A percentile compares a stretch with the other conserved stretches of the same genome.
phyloP scores from a whole-genome alignment of 2,113 vertebrate species.

The Spheniscus mendiculus region DNA sequence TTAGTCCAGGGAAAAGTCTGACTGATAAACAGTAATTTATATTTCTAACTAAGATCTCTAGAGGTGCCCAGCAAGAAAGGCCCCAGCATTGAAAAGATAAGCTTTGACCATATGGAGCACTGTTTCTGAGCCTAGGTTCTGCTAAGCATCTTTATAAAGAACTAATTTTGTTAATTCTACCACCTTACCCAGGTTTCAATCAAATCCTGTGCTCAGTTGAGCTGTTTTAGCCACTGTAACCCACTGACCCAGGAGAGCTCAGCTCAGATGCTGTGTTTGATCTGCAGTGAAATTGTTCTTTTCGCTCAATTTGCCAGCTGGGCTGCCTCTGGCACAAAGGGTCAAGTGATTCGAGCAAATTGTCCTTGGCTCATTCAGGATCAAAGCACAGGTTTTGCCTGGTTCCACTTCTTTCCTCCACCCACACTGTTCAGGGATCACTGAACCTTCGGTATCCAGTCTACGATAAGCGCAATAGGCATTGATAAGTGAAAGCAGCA shows the following conservation, averaged over 20 bases:
- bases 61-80: background rate
- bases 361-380: background rate
- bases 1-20: background rate
- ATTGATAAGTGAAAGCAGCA: background rate
- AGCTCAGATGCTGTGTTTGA: background rate
- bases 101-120: background rate
- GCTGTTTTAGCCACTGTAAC: background rate
- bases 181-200: background rate
- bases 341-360: background rate
- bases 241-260: background rate
- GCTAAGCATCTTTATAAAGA: background rate
- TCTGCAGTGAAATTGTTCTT: slow-evolving; percentile 31
- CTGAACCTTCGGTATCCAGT: background rate
- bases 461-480: background rate
- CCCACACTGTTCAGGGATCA: background rate
- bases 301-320: background rate
- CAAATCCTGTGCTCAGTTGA: background rate
- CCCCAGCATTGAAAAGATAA: background rate
- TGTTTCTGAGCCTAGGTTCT: background rate
- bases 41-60: background rate
- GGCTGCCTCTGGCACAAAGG: background rate
- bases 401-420: background rate
- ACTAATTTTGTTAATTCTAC: background rate
- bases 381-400: background rate
- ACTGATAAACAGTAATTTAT: background rate